A percentile compares a stretch with the other conserved stretches of the same genome.
Conservation (phyloP, 2,113 vertebrate genomes). For the Gambusia affinis region DNA sequence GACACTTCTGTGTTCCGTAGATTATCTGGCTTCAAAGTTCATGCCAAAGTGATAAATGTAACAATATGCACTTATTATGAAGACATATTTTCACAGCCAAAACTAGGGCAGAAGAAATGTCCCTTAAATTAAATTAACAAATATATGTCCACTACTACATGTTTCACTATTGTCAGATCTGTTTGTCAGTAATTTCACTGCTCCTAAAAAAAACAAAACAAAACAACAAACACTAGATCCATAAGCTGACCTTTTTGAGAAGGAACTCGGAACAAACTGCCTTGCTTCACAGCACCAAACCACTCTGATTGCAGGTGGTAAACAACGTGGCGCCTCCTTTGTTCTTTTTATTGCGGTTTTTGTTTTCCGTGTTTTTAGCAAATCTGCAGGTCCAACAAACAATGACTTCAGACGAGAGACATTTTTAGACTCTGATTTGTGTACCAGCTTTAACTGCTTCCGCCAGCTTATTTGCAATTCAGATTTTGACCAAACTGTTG, state of each 20-base stretch:
- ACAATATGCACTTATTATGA: not conserved
- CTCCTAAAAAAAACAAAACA: not conserved
- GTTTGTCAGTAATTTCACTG: not conserved
- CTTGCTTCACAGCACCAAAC: not conserved
- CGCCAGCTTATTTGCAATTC: slow-evolving; percentile 1
- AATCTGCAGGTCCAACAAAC: slow-evolving; percentile 6
- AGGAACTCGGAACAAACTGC: not conserved
- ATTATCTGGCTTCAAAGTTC: not conserved
- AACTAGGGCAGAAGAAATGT: not conserved
- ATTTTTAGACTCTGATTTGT: slow-evolving; percentile 2
- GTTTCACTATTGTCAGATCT: not conserved
- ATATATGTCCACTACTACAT: not conserved
- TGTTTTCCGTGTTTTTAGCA: not conserved
- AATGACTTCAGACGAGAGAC: slow-evolving; percentile 1
- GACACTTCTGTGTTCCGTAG: not conserved
- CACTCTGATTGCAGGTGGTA: not conserved
- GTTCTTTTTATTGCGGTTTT: not conserved
- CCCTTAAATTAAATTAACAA: not conserved
- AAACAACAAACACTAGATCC: no score
- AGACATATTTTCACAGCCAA: not conserved
- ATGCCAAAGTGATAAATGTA: not conserved
- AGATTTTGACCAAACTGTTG: slow-evolving; percentile 3
- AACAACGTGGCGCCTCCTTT: not conserved
- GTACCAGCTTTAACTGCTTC: not conserved
- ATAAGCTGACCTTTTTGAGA: not conserved